Evolutionary conservation across 1,140 invertebrate species (phyloP).

Genomic region (Hypothenemus hampei): DNA sequence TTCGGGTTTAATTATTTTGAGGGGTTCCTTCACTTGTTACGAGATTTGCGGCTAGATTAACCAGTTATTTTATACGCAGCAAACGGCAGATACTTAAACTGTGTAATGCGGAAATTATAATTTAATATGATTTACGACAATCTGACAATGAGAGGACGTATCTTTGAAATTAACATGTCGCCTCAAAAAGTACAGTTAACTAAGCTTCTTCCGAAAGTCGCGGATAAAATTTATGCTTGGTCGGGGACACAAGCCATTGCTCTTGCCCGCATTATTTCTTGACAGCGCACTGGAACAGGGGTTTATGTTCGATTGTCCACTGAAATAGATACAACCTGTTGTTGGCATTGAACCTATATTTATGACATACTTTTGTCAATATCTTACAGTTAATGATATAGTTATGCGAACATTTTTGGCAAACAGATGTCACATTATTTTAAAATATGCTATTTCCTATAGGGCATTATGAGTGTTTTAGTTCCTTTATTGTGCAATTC

Average conservation of each 20-base stretch:
- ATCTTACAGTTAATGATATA: not conserved
- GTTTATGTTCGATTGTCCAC: conserved; percentile 45
- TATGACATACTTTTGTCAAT: not conserved
- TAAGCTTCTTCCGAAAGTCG: conserved; percentile 28
- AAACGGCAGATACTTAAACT: too few species aligned
- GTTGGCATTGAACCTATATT: conserved; percentile 18
- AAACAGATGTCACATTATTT: conserved; percentile 2
- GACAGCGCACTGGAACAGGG: conserved; percentile 30
- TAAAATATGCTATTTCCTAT: not conserved
- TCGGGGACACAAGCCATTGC: conserved; percentile 45
- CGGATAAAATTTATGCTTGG: conserved; percentile 45
- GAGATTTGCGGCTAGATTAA: conserved; percentile 2
- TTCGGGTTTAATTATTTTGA: conserved; percentile 12
- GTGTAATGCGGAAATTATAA: too few species aligned
- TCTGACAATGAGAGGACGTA: too few species aligned
- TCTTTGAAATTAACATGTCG: too few species aligned
- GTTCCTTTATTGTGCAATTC: conserved; percentile 8
- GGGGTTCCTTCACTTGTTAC: conserved; percentile 6
- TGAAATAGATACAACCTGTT: conserved; percentile 47
- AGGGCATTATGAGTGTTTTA: not conserved
- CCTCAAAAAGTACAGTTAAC: too few species aligned
- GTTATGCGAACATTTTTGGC: not conserved
- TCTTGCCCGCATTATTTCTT: conserved; percentile 45
- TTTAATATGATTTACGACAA: too few species aligned
- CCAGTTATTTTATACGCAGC: not conserved